Evolutionary conservation across 2,797 vertebrate species (phyloP).

Genomic region (Coracias cyanogaster): DNA sequence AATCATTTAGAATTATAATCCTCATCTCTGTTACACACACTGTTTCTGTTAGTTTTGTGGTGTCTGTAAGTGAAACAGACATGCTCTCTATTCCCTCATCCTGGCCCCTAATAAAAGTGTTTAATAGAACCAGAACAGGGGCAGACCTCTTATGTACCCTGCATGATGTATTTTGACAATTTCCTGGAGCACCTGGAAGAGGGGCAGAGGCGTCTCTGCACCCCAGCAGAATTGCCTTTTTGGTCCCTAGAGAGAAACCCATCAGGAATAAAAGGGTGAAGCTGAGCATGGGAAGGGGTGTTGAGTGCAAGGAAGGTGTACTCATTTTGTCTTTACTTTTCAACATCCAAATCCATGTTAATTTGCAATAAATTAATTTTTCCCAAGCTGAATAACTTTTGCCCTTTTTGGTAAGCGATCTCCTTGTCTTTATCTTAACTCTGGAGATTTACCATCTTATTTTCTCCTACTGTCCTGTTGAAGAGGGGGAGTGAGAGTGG

Average conservation of each 20-base stretch:
- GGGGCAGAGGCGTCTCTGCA: fast-evolving
- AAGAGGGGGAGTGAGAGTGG: background rate
- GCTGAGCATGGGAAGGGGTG: background rate
- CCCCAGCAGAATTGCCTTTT: fast-evolving
- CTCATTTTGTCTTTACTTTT: background rate
- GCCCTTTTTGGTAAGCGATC: background rate
- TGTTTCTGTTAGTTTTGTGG: background rate
- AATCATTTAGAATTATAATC: background rate
- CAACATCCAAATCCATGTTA: background rate
- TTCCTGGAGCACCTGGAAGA: background rate
- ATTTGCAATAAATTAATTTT: background rate
- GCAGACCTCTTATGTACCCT: background rate
- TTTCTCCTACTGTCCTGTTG: background rate
- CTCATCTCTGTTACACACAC: background rate
- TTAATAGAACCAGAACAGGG: background rate
- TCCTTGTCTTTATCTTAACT: background rate
- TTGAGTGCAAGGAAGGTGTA: background rate
- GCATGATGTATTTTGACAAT: background rate
- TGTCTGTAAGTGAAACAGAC: background rate
- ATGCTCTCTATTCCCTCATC: background rate
- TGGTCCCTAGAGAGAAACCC: fast-evolving
- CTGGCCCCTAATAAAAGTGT: background rate
- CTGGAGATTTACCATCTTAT: background rate
- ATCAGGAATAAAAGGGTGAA: background rate
- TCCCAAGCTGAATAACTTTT: background rate